Evolutionary conservation across 2,888 invertebrate species (phyloP).

Genomic region (Molorchus minor): DNA sequence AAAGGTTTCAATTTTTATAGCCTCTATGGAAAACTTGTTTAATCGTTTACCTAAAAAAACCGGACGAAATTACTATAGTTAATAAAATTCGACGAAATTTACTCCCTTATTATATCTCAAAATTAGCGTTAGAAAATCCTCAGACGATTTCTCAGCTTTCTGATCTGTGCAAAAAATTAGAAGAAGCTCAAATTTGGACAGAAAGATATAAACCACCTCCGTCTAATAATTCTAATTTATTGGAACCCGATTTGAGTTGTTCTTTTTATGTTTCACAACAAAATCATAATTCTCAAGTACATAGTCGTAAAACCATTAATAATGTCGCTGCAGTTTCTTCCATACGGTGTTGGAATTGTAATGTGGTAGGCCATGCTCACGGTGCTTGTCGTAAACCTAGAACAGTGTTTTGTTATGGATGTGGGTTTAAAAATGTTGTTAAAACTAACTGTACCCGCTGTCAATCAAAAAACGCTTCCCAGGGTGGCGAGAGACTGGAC

Average conservation of each 20-base stretch:
- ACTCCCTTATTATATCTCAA: constrained; percentile 11
- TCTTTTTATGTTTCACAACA: not conserved
- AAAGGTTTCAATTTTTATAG: constrained; percentile 2
- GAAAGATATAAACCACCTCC: constrained; percentile 10
- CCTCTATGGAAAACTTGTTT: constrained; percentile 19
- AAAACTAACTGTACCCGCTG: constrained; percentile 9
- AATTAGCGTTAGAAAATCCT: constrained; percentile 12
- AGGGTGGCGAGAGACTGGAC: not conserved
- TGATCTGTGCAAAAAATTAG: constrained; percentile 13
- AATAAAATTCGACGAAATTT: constrained; percentile 19
- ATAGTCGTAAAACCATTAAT: not conserved
- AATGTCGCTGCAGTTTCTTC: constrained; percentile 5
- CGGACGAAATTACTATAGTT: not conserved
- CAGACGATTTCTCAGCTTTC: constrained; percentile 9
- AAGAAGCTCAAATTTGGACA: constrained; percentile 3
- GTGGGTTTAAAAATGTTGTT: constrained; percentile 4
- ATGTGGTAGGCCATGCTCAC: not conserved
- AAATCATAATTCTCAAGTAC: not conserved
- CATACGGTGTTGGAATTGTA: constrained; percentile 24
- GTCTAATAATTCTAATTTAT: constrained; percentile 1
- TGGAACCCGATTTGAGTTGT: constrained; percentile 21
- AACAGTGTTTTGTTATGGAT: constrained; percentile 15
- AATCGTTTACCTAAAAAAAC: constrained; percentile 5
- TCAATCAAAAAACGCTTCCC: constrained; percentile 2
- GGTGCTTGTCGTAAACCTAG: not conserved